Conservation (phyloP, 2,797 vertebrate genomes). For the Tragopan temminckii region DNA sequence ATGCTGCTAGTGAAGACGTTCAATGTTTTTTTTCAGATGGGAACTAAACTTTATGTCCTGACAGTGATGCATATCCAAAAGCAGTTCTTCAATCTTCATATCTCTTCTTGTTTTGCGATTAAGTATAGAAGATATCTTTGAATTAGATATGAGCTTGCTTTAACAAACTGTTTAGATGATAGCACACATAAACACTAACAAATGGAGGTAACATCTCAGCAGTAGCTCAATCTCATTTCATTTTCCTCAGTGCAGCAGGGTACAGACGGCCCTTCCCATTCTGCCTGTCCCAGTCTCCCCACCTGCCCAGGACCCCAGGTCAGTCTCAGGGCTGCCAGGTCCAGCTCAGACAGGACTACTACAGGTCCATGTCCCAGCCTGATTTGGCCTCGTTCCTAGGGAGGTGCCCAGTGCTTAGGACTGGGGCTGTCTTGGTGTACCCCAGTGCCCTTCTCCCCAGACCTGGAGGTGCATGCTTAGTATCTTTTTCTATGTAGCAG, state of each 20-base stretch:
- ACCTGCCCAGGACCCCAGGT: not conserved
- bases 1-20: not conserved
- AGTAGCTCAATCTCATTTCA: not conserved
- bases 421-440: fast-evolving
- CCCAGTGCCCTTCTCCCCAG: fast-evolving
- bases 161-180: not conserved
- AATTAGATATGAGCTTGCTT: not conserved
- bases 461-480: not conserved
- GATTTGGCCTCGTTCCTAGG: fast-evolving
- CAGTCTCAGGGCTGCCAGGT: not conserved
- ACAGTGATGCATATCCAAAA: not conserved
- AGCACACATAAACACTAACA: not conserved
- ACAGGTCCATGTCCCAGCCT: fast-evolving
- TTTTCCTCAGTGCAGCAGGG: not conserved
- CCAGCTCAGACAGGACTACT: too few relatives aligned
- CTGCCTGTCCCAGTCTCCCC: not conserved
- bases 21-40: not conserved
- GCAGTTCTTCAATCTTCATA: not conserved
- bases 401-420: fast-evolving
- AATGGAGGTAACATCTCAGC: not conserved
- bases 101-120: not conserved
- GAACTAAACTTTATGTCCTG: not conserved
- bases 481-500: not conserved
- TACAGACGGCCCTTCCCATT: not conserved
- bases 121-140: not conserved